Conservation (phyloP, 1,140 invertebrate genomes). For the Drosophila pseudoobscura region DNA sequence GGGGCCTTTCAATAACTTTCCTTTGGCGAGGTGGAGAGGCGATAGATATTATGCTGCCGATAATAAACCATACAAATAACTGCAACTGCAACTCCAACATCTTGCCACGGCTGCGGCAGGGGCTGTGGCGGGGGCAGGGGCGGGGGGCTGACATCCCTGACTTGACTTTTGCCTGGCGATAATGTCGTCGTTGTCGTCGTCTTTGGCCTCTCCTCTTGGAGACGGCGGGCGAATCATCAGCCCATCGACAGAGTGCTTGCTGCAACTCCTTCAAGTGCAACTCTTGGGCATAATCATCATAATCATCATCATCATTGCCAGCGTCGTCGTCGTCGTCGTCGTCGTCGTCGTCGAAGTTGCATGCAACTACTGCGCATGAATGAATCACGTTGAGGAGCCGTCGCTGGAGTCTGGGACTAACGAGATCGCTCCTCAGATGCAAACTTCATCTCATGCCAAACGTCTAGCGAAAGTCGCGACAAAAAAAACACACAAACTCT, state of each 20-base stretch:
- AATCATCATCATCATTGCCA: constrained; percentile 58
- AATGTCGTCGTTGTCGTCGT: constrained; percentile 56
- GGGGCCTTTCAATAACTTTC: constrained; percentile 69
- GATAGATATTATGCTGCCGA: constrained; percentile 39
- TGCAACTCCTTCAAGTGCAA: constrained; percentile 6
- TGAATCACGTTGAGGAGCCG: constrained; percentile 54
- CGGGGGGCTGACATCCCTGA: constrained; percentile 27
- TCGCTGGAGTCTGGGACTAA: background rate
- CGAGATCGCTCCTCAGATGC: constrained; percentile 48
- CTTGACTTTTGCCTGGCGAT: constrained; percentile 71
- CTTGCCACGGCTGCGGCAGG: background rate
- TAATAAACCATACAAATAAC: constrained; percentile 59
- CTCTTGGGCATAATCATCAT: constrained; percentile 55
- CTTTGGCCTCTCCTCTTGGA: constrained; percentile 27
- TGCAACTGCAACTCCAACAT: constrained; percentile 3
- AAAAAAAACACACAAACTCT: constrained; percentile 60
- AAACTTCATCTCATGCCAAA: constrained; percentile 53
- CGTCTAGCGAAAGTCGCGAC: constrained; percentile 80
- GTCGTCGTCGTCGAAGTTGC: constrained; percentile 18
- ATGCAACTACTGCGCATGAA: constrained; percentile 78
- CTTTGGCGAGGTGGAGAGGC: constrained; percentile 9
- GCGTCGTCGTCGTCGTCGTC: background rate
- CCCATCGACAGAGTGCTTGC: constrained; percentile 59
- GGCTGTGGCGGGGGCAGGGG: background rate
- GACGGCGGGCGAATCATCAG: constrained; percentile 63